Base-by-base conservation (phyloP, 2,797 vertebrate species). In the Argya squamiceps region DNA sequence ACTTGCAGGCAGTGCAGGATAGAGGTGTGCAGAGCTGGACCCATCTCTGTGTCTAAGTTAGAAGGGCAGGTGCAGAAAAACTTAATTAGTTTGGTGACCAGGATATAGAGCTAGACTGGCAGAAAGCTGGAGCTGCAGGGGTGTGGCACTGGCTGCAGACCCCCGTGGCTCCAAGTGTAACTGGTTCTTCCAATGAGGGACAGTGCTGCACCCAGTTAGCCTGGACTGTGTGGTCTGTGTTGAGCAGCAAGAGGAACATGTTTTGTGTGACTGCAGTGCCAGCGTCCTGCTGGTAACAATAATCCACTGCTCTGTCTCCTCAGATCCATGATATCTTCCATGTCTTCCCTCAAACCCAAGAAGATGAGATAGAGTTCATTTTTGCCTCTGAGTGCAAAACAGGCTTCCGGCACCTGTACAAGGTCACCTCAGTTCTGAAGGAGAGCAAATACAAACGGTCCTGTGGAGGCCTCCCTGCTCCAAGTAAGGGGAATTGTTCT, bases 371-470 rank as follows among this genome's bases (percentile, higher is more conserved):
- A 65, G 98, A 98, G 92, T 98, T 98, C 94, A 98, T 98, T 94
- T 98, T 98, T 95, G 98, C 98, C 80, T 98, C 98, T 0, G 98
- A 98, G 94, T 98, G 98, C 97, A 98, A 98, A 96, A 98, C 98
- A 6, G 98, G 98, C 58, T 98, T 98, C 88, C 97, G 98, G 70
- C 98, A 98, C 86, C 96, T 98, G 6, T 98, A 98, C 97, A 98
- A 97, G 93, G 96, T 98, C 91, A 97, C 86, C 58, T 97, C 98
- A 0, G 63, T 98, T 83, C 97, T 98, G 96, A 98, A 98, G 92
- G 98, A 98, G 95, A 98, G 98, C 97, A 97, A 97, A 70, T 98
- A 98, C 71, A 98, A 97, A 68, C 96, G 98, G 53, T 98, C 98
- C 0, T 97, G 94, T 76, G 97, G 98, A 84, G 96, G 97, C 58